phyloP scores from a whole-genome alignment of 1,140 invertebrate genomes.

The Amphibalanus amphitrite region DNA sequence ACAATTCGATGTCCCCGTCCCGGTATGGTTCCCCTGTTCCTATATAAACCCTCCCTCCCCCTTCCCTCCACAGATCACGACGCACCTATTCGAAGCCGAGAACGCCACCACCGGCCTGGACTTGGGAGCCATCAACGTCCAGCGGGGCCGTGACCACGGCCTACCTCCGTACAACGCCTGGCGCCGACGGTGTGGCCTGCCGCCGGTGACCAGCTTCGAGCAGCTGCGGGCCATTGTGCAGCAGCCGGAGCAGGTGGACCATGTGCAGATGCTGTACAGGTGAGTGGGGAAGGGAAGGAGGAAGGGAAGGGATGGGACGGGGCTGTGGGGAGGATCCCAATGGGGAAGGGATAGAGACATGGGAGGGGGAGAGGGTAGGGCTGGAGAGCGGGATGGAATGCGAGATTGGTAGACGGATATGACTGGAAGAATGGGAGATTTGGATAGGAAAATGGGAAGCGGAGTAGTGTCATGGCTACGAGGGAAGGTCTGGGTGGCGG shows the following conservation, averaged over 20 bases:
- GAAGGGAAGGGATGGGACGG: background rate
- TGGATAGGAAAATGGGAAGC: too few relatives aligned
- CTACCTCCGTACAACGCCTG: constrained; percentile 63
- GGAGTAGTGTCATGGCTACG: too few relatives aligned
- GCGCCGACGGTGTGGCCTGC: constrained; percentile 58
- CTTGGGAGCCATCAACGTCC: constrained; percentile 63
- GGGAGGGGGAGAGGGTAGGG: too few relatives aligned
- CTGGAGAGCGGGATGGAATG: too few relatives aligned
- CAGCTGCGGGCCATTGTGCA: constrained; percentile 57
- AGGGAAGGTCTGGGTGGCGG: too few relatives aligned
- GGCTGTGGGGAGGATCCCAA: too few relatives aligned
- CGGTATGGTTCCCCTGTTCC: background rate
- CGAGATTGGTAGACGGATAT: too few relatives aligned
- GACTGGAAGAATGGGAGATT: too few relatives aligned
- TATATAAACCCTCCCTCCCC: background rate
- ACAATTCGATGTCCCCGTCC: too few relatives aligned
- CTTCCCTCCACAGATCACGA: constrained; percentile 39
- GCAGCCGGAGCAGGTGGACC: constrained; percentile 13
- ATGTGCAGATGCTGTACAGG: constrained; percentile 25
- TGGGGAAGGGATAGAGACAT: too few relatives aligned
- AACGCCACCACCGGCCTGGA: constrained; percentile 54
- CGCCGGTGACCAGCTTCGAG: constrained; percentile 47
- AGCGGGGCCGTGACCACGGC: constrained; percentile 76
- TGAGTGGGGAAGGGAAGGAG: constrained; percentile 21
- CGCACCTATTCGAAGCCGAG: constrained; percentile 48